Conservation (phyloP, 1,140 invertebrate genomes). For the Leptinotarsa texana region DNA sequence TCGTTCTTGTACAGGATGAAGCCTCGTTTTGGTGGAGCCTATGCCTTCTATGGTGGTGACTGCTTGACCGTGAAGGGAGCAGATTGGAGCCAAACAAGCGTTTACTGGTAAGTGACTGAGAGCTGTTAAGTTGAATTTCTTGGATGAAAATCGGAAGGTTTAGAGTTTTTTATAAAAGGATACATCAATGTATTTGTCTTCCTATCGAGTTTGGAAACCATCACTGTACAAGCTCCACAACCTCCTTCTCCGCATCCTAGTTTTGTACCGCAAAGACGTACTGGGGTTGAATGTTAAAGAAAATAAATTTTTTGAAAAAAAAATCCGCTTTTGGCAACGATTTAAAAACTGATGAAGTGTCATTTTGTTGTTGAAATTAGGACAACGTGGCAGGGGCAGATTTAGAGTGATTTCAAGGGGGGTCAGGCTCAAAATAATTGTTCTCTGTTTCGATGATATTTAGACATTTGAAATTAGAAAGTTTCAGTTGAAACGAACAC, state of each 20-base stretch:
- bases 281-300: slow-evolving; percentile 53
- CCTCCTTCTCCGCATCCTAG: slow-evolving; percentile 91
- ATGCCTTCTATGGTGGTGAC: slow-evolving; percentile 91
- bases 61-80: slow-evolving; percentile 79
- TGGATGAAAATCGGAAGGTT: no score
- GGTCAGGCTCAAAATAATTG: no score
- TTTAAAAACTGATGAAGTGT: neutral
- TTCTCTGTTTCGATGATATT: no score
- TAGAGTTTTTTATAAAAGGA: slow-evolving; percentile 39
- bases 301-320: neutral
- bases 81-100: slow-evolving; percentile 84
- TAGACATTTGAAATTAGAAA: no score
- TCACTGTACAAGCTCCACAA: slow-evolving; percentile 92
- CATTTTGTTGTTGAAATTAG: neutral
- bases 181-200: slow-evolving; percentile 45
- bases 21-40: slow-evolving; percentile 68
- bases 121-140: no score
- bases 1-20: slow-evolving; percentile 85
- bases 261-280: slow-evolving; percentile 86
- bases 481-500: no score
- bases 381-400: no score
- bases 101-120: slow-evolving; percentile 85
- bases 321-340: neutral
- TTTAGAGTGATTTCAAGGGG: no score
- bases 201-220: slow-evolving; percentile 80